Conservation (phyloP, 2,113 vertebrate species). For the Dipodomys spectabilis region DNA sequence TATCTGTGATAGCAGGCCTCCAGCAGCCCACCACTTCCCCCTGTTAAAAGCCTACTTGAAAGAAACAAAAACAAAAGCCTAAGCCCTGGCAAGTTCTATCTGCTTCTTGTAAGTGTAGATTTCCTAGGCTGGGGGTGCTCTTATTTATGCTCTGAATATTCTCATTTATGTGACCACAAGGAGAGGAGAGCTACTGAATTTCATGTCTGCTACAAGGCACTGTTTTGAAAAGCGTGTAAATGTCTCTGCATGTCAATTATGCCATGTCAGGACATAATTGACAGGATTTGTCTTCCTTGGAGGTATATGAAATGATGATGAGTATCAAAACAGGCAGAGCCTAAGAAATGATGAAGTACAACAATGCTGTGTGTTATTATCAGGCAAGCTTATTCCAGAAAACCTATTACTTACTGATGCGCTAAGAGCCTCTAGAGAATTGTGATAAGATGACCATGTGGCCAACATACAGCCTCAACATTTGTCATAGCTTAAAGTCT, state of each 20-base stretch:
- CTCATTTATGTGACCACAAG: neutral
- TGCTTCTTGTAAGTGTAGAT: slow-evolving; percentile 39
- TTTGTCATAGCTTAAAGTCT: neutral
- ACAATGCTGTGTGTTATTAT: neutral
- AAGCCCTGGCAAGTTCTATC: slow-evolving; percentile 18
- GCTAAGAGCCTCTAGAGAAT: neutral
- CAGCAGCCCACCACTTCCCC: slow-evolving; percentile 65
- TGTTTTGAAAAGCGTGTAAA: neutral
- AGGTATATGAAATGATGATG: neutral
- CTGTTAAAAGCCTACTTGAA: slow-evolving; percentile 51
- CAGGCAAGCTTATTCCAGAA: slow-evolving; percentile 2
- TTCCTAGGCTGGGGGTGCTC: slow-evolving; percentile 24
- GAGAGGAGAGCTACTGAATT: neutral
- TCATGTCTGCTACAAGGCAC: neutral
- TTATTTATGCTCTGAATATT: neutral
- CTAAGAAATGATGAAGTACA: neutral
- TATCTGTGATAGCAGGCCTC: slow-evolving; percentile 50
- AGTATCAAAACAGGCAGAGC: neutral
- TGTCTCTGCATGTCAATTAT: neutral
- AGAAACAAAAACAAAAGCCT: slow-evolving; percentile 5
- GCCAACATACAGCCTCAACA: neutral
- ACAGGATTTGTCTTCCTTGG: neutral
- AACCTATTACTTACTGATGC: neutral
- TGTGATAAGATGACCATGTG: neutral
- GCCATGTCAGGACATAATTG: neutral